phyloP scores from a whole-genome alignment of 1,140 invertebrate species.

The Lordiphosa mommai region DNA sequence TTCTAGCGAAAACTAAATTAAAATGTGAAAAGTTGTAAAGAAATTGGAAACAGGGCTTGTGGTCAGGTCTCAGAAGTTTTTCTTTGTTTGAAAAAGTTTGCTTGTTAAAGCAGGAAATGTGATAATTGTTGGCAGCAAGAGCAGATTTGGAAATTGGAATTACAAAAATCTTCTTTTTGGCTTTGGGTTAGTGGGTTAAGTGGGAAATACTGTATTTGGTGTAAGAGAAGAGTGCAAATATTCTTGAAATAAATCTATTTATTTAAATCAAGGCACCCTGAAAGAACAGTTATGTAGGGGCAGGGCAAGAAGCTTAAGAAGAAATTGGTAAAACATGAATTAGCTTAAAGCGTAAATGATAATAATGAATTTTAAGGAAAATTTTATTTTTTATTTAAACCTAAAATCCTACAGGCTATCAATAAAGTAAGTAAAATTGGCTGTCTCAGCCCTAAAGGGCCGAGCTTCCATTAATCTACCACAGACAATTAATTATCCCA shows the following conservation, averaged over 20 bases:
- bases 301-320: too few relatives aligned
- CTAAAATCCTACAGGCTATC: too few relatives aligned
- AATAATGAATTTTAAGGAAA: too few relatives aligned
- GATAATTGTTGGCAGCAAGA: neutral
- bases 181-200: neutral
- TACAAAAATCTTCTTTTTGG: neutral
- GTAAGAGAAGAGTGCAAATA: neutral
- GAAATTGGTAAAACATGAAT: too few relatives aligned
- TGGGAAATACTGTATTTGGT: neutral
- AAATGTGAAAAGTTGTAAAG: conserved; percentile 54
- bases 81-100: neutral
- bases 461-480: too few relatives aligned
- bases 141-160: neutral
- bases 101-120: conserved; percentile 1
- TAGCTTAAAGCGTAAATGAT: too few relatives aligned
- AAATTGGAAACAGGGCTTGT: conserved; percentile 3
- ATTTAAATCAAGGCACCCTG: neutral
- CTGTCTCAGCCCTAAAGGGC: too few relatives aligned
- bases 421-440: too few relatives aligned
- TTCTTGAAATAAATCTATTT: neutral
- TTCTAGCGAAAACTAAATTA: conserved; percentile 74
- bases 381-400: too few relatives aligned
- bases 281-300: too few relatives aligned
- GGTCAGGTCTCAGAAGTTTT: too few relatives aligned
- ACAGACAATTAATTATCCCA: too few relatives aligned